Conservation (phyloP, 1,140 invertebrate genomes). For the Sitobion miscanthi region DNA sequence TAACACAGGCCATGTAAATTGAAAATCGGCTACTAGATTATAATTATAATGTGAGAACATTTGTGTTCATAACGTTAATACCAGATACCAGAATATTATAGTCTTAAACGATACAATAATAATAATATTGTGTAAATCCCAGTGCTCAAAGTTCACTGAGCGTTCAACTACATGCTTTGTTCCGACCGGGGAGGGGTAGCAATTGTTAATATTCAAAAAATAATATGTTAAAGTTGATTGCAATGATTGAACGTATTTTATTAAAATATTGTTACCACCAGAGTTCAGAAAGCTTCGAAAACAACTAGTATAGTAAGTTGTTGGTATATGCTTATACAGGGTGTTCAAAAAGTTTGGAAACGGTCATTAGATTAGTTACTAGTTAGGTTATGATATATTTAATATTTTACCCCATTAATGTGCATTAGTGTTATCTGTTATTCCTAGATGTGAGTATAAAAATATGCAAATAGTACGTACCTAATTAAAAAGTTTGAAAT, state of each 20-base stretch:
- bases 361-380: no score
- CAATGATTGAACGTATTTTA: neutral
- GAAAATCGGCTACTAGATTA: neutral
- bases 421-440: no score
- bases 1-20: neutral
- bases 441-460: no score
- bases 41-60: neutral
- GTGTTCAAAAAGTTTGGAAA: no score
- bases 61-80: neutral
- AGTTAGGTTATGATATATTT: no score
- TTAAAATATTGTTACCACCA: neutral
- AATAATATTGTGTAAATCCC: neutral
- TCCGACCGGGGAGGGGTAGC: neutral
- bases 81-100: neutral
- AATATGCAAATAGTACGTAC: no score
- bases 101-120: neutral
- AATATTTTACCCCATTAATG: no score
- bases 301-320: neutral
- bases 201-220: neutral
- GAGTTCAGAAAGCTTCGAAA: neutral
- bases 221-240: neutral
- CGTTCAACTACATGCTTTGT: neutral
- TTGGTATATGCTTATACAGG: neutral
- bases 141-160: neutral
- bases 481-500: no score